Conservation (phyloP, 2,113 vertebrate genomes). For the Lepus europaeus region DNA sequence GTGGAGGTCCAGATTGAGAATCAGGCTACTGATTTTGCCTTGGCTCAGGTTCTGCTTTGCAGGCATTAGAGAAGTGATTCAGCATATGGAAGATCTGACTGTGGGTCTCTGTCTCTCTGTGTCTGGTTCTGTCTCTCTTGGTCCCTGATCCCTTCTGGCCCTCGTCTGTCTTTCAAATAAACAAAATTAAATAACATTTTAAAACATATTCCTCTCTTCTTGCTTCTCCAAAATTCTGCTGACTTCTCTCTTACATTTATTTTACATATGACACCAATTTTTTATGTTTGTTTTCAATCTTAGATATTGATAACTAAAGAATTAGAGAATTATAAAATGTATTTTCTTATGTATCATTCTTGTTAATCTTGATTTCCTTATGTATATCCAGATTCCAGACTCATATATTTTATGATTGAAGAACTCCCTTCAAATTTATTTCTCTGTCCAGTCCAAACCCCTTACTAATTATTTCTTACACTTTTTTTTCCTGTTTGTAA, state of each 20-base stretch:
- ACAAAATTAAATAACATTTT: no score
- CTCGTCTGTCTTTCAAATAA: no score
- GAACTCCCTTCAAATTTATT: background rate
- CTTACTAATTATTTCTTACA: background rate
- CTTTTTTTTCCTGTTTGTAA: background rate
- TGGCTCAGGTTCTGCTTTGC: no score
- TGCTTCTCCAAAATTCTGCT: background rate
- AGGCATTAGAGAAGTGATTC: no score
- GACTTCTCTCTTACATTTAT: background rate
- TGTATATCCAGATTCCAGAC: background rate
- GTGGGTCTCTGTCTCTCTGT: no score
- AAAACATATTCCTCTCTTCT: background rate
- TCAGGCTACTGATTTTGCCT: no score
- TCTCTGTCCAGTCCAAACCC: background rate
- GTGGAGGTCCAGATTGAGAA: no score
- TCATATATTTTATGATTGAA: background rate
- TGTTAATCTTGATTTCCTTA: background rate
- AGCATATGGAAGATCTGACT: no score
- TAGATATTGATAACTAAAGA: no score
- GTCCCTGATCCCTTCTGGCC: no score
- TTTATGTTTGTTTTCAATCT: background rate
- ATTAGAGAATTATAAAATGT: no score
- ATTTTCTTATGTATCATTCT: background rate
- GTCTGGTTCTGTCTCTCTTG: no score
- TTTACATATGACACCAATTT: background rate